Percentiles rank a stretch among this genome's conserved stretches.
Conservation (phyloP, 2,113 vertebrate genomes). For the Rhadina sibilatrix region DNA sequence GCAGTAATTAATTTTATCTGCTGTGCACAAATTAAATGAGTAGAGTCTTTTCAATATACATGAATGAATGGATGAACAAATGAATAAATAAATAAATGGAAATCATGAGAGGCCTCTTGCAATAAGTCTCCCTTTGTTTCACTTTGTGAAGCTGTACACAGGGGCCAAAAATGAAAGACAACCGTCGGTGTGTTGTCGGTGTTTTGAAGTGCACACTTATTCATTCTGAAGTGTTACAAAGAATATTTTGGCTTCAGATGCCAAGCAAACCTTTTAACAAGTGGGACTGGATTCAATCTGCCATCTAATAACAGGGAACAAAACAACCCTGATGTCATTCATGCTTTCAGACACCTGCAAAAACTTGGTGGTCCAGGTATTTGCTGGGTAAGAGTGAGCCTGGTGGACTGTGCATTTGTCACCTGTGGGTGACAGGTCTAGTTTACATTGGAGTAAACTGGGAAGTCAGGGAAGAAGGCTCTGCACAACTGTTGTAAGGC, state of each 20-base stretch:
- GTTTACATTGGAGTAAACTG: neutral
- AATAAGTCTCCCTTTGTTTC: conserved; percentile 37
- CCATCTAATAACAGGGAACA: neutral
- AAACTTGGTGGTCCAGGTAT: neutral
- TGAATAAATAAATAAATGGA: neutral
- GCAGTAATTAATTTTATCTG: conserved; percentile 64
- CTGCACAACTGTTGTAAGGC: neutral
- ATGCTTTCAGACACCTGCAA: neutral
- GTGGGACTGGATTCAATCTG: conserved; percentile 14
- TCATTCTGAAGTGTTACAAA: conserved; percentile 45
- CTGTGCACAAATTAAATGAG: conserved; percentile 24
- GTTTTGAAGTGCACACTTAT: conserved; percentile 33
- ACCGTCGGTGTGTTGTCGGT: neutral
- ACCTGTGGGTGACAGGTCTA: neutral
- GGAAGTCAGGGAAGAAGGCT: neutral
- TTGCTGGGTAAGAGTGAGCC: neutral
- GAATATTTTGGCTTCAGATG: conserved; percentile 44
- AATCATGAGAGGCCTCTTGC: conserved; percentile 30
- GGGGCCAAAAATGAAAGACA: conserved; percentile 32
- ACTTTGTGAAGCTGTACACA: neutral
- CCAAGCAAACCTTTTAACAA: conserved; percentile 39
- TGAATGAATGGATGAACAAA: neutral
- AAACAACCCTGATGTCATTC: neutral
- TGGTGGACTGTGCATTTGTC: neutral
- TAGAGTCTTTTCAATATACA: neutral